Evolutionary conservation across 2,113 vertebrate species (phyloP), one percentile per base, ranked within the genome.

Genomic region (Brevimyrus niger): DNA sequence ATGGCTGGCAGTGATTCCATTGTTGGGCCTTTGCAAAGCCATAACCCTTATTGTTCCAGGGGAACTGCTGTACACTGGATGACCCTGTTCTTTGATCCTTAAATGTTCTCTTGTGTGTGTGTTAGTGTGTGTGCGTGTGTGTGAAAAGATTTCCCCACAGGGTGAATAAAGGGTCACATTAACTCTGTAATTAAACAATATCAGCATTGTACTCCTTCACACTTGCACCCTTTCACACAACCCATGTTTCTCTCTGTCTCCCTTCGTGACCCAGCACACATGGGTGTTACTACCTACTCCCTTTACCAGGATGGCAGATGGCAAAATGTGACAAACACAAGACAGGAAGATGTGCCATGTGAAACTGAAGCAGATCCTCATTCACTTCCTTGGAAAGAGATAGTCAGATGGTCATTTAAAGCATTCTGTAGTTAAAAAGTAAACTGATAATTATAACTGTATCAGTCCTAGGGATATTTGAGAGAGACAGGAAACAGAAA

Each of bases 241-340:
- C 10, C 61, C 9, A 3, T 65, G n/a, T 65, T 65, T 31, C 61
- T 65, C n/a, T 7, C 6, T 35, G 73, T 80, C 35, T 80, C 4
- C 17, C 35, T 80, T 80, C 17, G 0, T 80, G 35, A 35, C 35
- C 69, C 31, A 48, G 83, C 83, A 85, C 46, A 84, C 46, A 21
- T 47, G 31, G 8, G 13, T 46, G 42, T 76, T 35, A 19, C 23
- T 4, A 9, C 13, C 44, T 50, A 17, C 48, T 10, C 35, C 35
- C 31, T 83, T 21, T 42, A 48, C 48, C 23, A 61, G 6, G 27
- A 51, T 91, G 61, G 61, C 93, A 85, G 19, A 94, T 94, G 88
- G 89, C 61, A 65, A 93, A 0, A 82, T 94, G 94, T 10, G 92
- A 94, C 1, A 88, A 95, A 42, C 94, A 93, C 23, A 93, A 76